Evolutionary conservation across 2,797 vertebrate genomes (phyloP).

Genomic region (Anas flavirostris): DNA sequence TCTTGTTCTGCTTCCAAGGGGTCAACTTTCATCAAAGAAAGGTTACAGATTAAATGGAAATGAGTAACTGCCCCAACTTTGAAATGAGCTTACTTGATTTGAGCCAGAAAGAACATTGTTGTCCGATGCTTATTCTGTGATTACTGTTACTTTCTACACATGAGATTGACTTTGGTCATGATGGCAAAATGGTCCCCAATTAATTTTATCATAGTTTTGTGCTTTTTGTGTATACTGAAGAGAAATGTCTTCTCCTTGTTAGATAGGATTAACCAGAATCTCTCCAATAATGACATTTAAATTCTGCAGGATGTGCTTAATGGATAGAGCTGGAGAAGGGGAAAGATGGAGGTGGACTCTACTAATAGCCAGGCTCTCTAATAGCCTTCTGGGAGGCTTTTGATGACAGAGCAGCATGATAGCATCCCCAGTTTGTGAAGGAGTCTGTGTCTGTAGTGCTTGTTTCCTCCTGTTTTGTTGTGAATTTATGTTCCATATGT

Average conservation of each 20-base stretch:
- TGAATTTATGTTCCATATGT: neutral
- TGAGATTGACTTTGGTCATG: neutral
- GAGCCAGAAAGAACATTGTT: neutral
- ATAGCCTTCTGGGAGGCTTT: neutral
- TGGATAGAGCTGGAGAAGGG: neutral
- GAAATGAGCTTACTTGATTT: neutral
- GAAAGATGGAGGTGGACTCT: neutral
- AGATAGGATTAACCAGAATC: neutral
- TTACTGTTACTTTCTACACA: neutral
- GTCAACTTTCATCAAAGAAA: neutral
- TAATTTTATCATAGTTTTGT: neutral
- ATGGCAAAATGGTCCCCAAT: neutral
- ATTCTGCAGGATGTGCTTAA: neutral
- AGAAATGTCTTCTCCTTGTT: neutral
- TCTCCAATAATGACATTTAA: neutral
- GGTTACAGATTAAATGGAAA: neutral
- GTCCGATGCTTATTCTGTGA: neutral
- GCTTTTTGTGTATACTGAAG: neutral
- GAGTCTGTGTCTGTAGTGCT: neutral
- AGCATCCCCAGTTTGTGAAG: neutral
- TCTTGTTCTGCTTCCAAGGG: neutral
- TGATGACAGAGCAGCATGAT: neutral
- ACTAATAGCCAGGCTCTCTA: neutral
- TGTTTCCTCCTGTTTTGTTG: neutral
- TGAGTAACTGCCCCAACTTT: neutral